phyloP scores from a whole-genome alignment of 2,113 vertebrate species.

The Desmodus rotundus region DNA sequence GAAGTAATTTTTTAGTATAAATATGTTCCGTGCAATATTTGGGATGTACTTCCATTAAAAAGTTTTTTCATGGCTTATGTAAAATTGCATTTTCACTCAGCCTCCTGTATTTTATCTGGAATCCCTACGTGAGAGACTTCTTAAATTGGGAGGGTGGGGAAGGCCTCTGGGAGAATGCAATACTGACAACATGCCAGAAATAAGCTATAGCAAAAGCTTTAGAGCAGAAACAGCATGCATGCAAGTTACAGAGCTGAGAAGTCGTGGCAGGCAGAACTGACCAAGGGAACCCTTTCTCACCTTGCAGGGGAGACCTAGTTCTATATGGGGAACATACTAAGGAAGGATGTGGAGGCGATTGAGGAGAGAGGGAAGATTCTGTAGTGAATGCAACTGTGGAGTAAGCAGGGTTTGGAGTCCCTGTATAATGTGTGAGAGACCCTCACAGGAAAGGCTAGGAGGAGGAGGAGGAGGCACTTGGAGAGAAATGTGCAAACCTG shows the following conservation, averaged over 20 bases:
- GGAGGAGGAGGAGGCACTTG: not conserved
- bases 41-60: not conserved
- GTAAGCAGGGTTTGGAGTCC: not conserved
- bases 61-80: not conserved
- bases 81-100: not conserved
- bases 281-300: not conserved
- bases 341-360: not conserved
- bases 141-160: not conserved
- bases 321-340: not conserved
- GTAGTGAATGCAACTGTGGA: not conserved
- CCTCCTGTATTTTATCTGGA: not conserved
- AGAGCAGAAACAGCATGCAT: not conserved
- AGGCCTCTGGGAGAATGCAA: not conserved
- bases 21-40: not conserved
- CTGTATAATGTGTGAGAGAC: not conserved
- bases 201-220: not conserved
- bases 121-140: not conserved
- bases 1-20: not conserved
- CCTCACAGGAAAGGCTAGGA: not conserved
- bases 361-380: not conserved
- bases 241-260: not conserved
- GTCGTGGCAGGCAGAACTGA: not conserved
- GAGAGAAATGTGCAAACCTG: not conserved
- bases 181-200: not conserved
- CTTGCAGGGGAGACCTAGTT: not conserved